These are phyloP conservation scores for Lasioglossum marginatum DNA, from an alignment of 2,888 invertebrate genomes.

Conservation along the genomic window DNA sequence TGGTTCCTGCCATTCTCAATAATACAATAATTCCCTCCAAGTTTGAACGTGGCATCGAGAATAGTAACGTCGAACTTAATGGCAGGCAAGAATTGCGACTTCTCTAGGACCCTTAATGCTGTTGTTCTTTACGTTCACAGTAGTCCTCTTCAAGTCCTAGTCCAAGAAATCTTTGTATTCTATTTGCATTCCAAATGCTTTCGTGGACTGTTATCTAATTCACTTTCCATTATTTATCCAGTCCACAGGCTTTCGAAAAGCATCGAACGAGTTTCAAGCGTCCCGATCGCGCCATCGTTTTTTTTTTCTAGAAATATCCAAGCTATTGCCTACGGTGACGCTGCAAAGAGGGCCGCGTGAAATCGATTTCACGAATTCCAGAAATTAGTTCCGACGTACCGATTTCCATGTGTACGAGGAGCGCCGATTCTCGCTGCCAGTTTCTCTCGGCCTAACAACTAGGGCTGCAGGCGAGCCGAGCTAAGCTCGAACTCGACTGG, in stretches of 20 bases:
- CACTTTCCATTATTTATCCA: neutral
- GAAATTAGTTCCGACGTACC: slow-evolving; percentile 41
- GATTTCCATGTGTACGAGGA: slow-evolving; percentile 22
- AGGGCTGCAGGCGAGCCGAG: too few relatives aligned
- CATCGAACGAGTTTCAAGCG: neutral
- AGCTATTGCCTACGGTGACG: slow-evolving; percentile 21
- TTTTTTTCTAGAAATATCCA: neutral
- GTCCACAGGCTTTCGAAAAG: neutral
- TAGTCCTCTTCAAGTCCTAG: too few relatives aligned
- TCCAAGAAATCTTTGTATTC: too few relatives aligned
- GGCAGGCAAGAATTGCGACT: neutral
- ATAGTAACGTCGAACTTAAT: neutral
- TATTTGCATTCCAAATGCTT: too few relatives aligned
- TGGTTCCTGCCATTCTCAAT: neutral
- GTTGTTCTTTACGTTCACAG: too few relatives aligned
- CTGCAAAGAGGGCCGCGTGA: slow-evolving; percentile 31
- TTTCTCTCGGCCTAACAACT: slow-evolving; percentile 14
- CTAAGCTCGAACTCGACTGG: too few relatives aligned
- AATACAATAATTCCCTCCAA: neutral
- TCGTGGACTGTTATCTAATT: neutral
- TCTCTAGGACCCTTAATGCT: neutral
- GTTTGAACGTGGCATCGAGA: neutral
- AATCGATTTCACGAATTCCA: slow-evolving; percentile 51
- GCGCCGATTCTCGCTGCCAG: neutral
- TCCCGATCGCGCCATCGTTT: neutral